Evolutionary conservation across 2,888 invertebrate species (phyloP).

Genomic region (Mactromeris polynyma): DNA sequence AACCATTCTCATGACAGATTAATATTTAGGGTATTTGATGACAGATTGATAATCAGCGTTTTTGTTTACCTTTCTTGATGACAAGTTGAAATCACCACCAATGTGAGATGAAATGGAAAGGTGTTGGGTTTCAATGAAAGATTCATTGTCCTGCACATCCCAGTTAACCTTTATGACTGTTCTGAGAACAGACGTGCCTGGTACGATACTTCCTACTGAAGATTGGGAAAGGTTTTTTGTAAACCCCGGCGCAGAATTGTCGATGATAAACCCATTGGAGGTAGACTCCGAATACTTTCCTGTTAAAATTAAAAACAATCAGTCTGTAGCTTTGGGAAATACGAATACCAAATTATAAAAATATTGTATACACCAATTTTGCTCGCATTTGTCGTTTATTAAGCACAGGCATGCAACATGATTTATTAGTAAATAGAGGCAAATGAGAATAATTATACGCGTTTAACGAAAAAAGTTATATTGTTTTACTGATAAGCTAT

Average conservation of each 20-base stretch:
- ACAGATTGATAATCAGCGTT: too few relatives aligned
- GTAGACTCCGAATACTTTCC: slow-evolving; percentile 39
- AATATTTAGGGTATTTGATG: too few relatives aligned
- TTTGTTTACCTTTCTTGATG: slow-evolving; percentile 57
- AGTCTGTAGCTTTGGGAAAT: too few relatives aligned
- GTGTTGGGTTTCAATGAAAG: slow-evolving; percentile 65
- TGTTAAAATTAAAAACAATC: not conserved
- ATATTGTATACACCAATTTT: too few relatives aligned
- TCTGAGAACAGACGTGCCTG: slow-evolving; percentile 44
- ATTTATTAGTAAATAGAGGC: too few relatives aligned
- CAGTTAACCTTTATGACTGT: slow-evolving; percentile 60
- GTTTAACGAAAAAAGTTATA: not conserved
- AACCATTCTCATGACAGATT: too few relatives aligned
- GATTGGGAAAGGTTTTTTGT: slow-evolving; percentile 14
- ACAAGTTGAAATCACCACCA: slow-evolving; percentile 67
- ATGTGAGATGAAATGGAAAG: slow-evolving; percentile 63
- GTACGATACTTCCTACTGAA: slow-evolving; percentile 41
- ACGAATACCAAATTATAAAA: too few relatives aligned
- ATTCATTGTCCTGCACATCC: slow-evolving; percentile 56
- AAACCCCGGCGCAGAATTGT: slow-evolving; percentile 55
- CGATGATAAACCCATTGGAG: slow-evolving; percentile 72
- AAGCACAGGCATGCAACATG: too few relatives aligned
- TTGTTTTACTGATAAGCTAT: too few relatives aligned
- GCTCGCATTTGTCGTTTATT: too few relatives aligned
- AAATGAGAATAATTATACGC: not conserved